These are phyloP conservation scores for Callitettix versicolor DNA, from an alignment of 1,140 invertebrate genomes.

Conservation along the genomic window DNA sequence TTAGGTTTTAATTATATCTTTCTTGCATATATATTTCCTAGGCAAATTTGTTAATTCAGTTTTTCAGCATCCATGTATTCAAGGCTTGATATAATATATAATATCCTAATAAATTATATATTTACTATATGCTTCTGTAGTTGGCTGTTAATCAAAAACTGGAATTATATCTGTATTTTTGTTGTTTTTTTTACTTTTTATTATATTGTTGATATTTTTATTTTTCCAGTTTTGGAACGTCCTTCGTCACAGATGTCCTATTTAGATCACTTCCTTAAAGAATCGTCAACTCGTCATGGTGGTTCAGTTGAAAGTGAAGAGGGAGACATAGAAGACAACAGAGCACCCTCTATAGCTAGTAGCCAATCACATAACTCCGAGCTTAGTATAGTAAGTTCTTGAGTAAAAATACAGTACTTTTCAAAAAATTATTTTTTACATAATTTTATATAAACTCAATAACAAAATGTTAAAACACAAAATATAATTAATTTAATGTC, in stretches of 20 bases:
- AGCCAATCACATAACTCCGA: slow-evolving; percentile 76
- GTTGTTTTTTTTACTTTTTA: too few species aligned
- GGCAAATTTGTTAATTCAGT: too few species aligned
- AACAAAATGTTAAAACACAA: background rate
- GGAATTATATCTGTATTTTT: too few species aligned
- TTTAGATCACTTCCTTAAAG: slow-evolving; percentile 78
- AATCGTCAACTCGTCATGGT: slow-evolving; percentile 44
- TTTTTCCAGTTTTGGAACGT: slow-evolving; percentile 64
- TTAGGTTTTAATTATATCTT: too few species aligned
- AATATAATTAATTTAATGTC: background rate
- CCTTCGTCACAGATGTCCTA: slow-evolving; percentile 82
- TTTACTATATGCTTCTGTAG: too few species aligned
- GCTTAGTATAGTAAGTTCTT: slow-evolving; percentile 56
- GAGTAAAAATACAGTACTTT: background rate
- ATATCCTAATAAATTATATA: too few species aligned
- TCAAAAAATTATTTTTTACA: background rate
- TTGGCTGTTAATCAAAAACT: too few species aligned
- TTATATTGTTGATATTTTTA: slow-evolving; percentile 8
- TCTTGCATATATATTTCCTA: too few species aligned
- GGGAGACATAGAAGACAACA: slow-evolving; percentile 64
- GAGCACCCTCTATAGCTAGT: slow-evolving; percentile 62
- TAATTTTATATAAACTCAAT: background rate
- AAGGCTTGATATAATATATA: too few species aligned
- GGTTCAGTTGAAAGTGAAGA: slow-evolving; percentile 61
- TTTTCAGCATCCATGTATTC: too few species aligned